A percentile compares a stretch with the other conserved stretches of the same genome.
Conservation (phyloP, 2,888 invertebrate genomes). For the Aleiodes testaceus region DNA sequence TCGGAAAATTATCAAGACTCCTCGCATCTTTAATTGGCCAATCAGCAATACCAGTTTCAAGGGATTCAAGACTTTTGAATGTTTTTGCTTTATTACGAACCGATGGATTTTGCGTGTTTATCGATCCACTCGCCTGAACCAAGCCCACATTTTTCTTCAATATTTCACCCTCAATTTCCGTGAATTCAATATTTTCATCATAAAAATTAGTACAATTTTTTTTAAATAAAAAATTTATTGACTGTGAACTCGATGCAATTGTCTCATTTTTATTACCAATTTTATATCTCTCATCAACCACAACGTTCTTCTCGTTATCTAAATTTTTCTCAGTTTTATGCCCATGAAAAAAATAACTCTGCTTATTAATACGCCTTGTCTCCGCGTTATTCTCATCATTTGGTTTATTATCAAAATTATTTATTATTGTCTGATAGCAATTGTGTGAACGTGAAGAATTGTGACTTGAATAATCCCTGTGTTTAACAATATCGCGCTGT, state of each 20-base stretch:
- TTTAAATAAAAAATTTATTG: not conserved
- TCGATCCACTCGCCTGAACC: not conserved
- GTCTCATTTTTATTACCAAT: not conserved
- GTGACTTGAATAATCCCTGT: constrained; percentile 48
- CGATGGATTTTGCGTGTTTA: constrained; percentile 43
- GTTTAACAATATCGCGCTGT: constrained; percentile 54
- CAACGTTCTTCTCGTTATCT: constrained; percentile 48
- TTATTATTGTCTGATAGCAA: constrained; percentile 46
- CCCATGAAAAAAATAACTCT: constrained; percentile 69
- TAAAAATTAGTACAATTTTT: not conserved
- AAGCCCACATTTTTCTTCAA: constrained; percentile 56
- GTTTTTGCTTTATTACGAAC: constrained; percentile 59
- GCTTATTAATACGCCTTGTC: constrained; percentile 61
- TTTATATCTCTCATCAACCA: not conserved
- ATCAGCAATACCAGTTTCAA: constrained; percentile 56
- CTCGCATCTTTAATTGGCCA: constrained; percentile 55
- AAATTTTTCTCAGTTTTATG: constrained; percentile 67
- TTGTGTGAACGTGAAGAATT: constrained; percentile 51
- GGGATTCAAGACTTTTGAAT: constrained; percentile 63
- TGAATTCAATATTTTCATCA: constrained; percentile 59
- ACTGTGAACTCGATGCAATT: not conserved
- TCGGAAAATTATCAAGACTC: constrained; percentile 60
- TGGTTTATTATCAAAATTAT: constrained; percentile 13
- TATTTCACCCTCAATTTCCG: constrained; percentile 63
- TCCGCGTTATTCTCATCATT: constrained; percentile 48